Conservation (phyloP, 2,113 vertebrate genomes). For the Psettodes erumei region DNA sequence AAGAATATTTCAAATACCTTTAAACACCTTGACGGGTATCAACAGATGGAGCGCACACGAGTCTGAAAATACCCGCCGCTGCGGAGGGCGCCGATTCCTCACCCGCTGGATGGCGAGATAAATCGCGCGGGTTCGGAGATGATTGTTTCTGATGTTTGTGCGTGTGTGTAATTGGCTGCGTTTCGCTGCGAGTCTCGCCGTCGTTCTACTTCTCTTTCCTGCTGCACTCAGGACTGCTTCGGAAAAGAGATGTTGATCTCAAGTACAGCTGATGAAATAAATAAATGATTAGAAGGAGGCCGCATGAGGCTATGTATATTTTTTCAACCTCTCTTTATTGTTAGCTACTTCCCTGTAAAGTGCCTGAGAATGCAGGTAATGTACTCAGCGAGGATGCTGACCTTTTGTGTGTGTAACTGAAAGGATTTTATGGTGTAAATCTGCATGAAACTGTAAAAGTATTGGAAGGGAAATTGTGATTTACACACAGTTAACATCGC, state of each 20-base stretch:
- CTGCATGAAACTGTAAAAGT: neutral
- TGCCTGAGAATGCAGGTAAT: no score
- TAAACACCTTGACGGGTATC: conserved; percentile 45
- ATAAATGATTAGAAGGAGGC: neutral
- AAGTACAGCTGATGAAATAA: neutral
- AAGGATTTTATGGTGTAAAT: neutral
- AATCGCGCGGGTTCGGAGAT: neutral
- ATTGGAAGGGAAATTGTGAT: neutral
- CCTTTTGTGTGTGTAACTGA: neutral
- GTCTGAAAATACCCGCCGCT: neutral
- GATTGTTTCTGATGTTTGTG: neutral
- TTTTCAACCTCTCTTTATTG: neutral
- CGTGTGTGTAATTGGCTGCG: neutral
- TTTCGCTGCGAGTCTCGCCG: neutral
- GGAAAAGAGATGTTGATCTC: no score
- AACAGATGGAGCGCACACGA: no score
- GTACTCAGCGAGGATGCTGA: no score
- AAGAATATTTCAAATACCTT: conserved; percentile 60
- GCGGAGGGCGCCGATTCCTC: no score
- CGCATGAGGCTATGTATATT: neutral
- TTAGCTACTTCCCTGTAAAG: neutral
- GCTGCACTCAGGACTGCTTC: no score
- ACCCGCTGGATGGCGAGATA: neutral
- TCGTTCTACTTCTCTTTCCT: neutral
- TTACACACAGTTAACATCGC: neutral